Evolutionary conservation across 2,113 vertebrate genomes (phyloP), one percentile per base, ranked within the genome.

Genomic region (Ramphastos sulfuratus): DNA sequence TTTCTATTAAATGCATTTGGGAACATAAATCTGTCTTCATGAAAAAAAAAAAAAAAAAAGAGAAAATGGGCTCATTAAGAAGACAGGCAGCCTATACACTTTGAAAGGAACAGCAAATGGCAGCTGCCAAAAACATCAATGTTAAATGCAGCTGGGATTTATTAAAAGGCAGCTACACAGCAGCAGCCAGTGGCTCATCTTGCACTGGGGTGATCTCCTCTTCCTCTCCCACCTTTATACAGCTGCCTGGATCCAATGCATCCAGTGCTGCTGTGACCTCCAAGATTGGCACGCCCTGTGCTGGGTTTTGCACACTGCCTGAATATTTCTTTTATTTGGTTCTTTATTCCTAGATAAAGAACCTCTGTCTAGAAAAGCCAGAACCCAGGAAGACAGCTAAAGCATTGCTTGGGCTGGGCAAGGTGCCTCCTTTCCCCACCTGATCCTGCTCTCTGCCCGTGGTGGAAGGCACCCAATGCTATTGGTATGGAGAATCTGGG

Each of bases 31-130:
- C 83, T 84, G 77, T 85, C 83, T 85, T 78, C 44, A 55, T 87
- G n/a, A n/a, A 48, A 75, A 71, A 31, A 52, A 52, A 91, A 46
- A 46, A 76, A 92, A 71, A 70, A 65, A 72, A 69, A 60, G 65
- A 59, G 71, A 61, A 33, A 67, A 46, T 7, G 91, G 33, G 44
- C 87, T 90, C 86, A 93, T 94, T 95, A 95, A 82, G 81, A 91
- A 94, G 94, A 95, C 89, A 94, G 93, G 95, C 90, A 95, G 73
- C 2, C 33, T 90, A 90, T 95, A 87, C 92, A 56, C 58, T 72
- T 82, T 92, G 89, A 95, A 93, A 92, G 86, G 90, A 95, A 92
- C 44, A 44, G 91, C 91, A 94, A 92, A 96, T 94, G 89, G 93
- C 94, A 97, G 90, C 86, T 95, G 95, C 91, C 94, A 93, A 91